These are phyloP conservation scores for Xestia rhomboidea DNA, from an alignment of 2,888 invertebrate genomes.

Conservation along the genomic window DNA sequence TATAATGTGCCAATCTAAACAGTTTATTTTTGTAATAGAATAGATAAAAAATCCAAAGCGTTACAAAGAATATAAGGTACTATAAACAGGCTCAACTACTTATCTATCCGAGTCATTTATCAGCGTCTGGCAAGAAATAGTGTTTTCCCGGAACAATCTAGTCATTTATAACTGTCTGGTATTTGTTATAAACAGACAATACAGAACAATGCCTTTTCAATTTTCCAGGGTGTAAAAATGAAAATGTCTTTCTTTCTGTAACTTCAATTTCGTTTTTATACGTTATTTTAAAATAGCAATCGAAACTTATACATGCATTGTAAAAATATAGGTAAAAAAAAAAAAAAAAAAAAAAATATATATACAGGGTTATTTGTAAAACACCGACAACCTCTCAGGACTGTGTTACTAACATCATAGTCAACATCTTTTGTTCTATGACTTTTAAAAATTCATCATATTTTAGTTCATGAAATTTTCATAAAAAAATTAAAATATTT, in stretches of 20 bases:
- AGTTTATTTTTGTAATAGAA: neutral
- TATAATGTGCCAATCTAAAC: neutral
- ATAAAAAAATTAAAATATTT: no score
- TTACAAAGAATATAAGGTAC: neutral
- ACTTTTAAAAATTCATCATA: no score
- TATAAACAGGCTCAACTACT: neutral
- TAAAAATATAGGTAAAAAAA: no score
- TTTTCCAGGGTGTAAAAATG: neutral
- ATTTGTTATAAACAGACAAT: neutral
- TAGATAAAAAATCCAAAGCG: neutral
- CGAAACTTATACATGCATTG: no score
- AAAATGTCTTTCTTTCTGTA: neutral
- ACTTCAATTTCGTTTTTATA: no score
- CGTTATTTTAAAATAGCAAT: no score
- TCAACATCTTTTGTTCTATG: no score
- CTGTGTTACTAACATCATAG: no score
- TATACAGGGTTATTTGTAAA: no score
- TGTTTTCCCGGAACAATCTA: neutral
- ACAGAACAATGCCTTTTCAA: neutral
- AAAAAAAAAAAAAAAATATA: no score
- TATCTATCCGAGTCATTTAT: neutral
- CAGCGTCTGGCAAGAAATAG: neutral
- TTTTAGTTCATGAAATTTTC: no score
- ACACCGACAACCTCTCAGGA: no score
- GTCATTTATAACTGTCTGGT: neutral